phyloP scores from a whole-genome alignment of 1,140 invertebrate species.

The Drosophila guanche region DNA sequence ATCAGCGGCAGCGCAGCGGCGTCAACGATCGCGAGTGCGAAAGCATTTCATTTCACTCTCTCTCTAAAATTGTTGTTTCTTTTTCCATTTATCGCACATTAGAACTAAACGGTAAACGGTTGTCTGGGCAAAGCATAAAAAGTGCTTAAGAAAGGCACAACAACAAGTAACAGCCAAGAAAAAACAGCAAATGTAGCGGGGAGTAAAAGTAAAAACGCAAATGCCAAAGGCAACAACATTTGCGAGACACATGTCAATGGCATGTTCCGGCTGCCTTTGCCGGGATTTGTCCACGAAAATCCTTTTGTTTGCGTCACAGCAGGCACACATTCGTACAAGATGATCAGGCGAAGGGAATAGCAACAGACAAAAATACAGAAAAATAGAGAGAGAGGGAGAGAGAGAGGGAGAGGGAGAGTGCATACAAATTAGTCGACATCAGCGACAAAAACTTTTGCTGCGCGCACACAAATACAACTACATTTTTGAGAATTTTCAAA shows the following conservation, averaged over 20 bases:
- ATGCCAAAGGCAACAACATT: conserved; percentile 68
- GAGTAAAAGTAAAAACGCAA: conserved; percentile 19
- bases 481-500: conserved; percentile 60
- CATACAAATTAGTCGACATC: conserved; percentile 56
- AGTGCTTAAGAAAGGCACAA: conserved; percentile 20
- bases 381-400: conserved; percentile 4
- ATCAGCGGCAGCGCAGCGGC: conserved; percentile 65
- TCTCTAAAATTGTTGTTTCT: conserved; percentile 27
- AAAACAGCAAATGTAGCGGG: conserved; percentile 5
- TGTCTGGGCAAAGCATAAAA: not conserved
- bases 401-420: conserved; percentile 18
- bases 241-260: conserved; percentile 80
- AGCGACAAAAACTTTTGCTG: conserved; percentile 50
- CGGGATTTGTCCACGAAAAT: conserved; percentile 50
- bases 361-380: conserved; percentile 1
- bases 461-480: conserved; percentile 30
- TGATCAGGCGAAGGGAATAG: too few relatives aligned
- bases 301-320: conserved; percentile 62
- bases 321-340: conserved; percentile 1
- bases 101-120: conserved; percentile 29
- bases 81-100: conserved; percentile 49
- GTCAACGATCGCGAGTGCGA: conserved; percentile 28
- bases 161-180: conserved; percentile 18
- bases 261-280: conserved; percentile 48
- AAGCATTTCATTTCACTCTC: not conserved